Evolutionary conservation across 2,797 vertebrate genomes (phyloP), one percentile per base, ranked within the genome.

Genomic region (Neosilurus hyrtlii): DNA sequence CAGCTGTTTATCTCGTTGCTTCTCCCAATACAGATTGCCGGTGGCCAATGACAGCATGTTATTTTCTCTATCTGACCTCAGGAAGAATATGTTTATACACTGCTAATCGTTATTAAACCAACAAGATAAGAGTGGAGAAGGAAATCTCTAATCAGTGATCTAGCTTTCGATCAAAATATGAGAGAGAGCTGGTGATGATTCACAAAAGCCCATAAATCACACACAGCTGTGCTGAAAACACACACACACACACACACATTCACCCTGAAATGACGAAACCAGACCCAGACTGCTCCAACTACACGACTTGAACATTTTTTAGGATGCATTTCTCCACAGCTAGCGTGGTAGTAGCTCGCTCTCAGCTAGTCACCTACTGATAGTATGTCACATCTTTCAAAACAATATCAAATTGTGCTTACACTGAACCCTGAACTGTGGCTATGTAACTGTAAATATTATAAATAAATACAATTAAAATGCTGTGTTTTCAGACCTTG

Each of bases 141-240:
- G 30, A 76, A 76, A 76, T 35, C 52, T 35, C 26, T 5, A 43
- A 12, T 61, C 56, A 15, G 30, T 15, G 56, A 61, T 76, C 30
- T n/a, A n/a, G 30, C 26, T 43, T 76, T 76, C 14, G 11, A 37
- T 59, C 59, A 30, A 59, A 76, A 59, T 61, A 61, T 76, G 73
- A 56, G 24, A 11, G 24, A 1, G 43, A 18, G 72, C 73, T 61
- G 62, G 49, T 54, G 43, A 61, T 62, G 72, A 81, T 82, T 37
- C 57, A 61, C 56, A n/a, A 77, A 77, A 83, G 77, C 77, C 37
- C 49, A 11, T 49, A 57, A 59, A 65, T 80, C 8, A 54, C 49
- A 59, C 72, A 65, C 72, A 77, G 81, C 22, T 61, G 70, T n/a
- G 56, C 30, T n/a, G 30, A 76, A 76, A 57, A 37, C 65, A 66